These are phyloP conservation scores for Pterostichus niger DNA, from an alignment of 2,888 invertebrate species.

Conservation along the genomic window DNA sequence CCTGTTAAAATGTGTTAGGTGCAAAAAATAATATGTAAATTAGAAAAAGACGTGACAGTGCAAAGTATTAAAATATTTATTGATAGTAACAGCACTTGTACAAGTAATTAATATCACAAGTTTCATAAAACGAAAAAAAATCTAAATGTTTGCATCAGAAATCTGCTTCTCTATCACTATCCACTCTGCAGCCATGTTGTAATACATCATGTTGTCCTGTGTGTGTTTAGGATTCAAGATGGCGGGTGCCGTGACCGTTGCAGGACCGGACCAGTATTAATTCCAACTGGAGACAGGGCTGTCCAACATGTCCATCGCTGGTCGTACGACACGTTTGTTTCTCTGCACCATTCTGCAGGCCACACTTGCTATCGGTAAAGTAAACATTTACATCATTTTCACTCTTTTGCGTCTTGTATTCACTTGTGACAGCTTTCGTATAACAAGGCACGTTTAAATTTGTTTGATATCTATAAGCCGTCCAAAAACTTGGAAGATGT, in stretches of 20 bases:
- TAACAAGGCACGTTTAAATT: background rate
- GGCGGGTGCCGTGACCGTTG: slow-evolving; percentile 45
- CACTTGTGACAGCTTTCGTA: slow-evolving; percentile 3
- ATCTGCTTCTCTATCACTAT: slow-evolving; percentile 22
- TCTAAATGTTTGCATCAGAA: slow-evolving; percentile 4
- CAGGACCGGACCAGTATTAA: slow-evolving; percentile 56
- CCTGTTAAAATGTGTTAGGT: too few species aligned
- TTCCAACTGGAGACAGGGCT: slow-evolving; percentile 46
- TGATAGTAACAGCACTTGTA: background rate
- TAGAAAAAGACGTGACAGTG: background rate
- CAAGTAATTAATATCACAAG: slow-evolving; percentile 14
- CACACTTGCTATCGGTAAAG: slow-evolving; percentile 61
- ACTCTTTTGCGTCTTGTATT: slow-evolving; percentile 9
- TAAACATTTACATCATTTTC: slow-evolving; percentile 52
- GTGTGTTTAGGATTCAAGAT: slow-evolving; percentile 57
- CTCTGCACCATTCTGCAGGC: slow-evolving; percentile 64
- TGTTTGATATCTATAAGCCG: background rate
- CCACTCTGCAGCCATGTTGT: slow-evolving; percentile 27
- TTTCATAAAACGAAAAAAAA: slow-evolving; percentile 3
- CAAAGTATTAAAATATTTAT: slow-evolving; percentile 21
- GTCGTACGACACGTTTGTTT: slow-evolving; percentile 54
- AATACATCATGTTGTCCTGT: slow-evolving; percentile 48
- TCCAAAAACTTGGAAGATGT: too few species aligned
- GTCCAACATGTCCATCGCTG: slow-evolving; percentile 58
- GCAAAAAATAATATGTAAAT: background rate